Evolutionary conservation across 2,113 vertebrate genomes (phyloP).

Genomic region (Tyrannus savana): DNA sequence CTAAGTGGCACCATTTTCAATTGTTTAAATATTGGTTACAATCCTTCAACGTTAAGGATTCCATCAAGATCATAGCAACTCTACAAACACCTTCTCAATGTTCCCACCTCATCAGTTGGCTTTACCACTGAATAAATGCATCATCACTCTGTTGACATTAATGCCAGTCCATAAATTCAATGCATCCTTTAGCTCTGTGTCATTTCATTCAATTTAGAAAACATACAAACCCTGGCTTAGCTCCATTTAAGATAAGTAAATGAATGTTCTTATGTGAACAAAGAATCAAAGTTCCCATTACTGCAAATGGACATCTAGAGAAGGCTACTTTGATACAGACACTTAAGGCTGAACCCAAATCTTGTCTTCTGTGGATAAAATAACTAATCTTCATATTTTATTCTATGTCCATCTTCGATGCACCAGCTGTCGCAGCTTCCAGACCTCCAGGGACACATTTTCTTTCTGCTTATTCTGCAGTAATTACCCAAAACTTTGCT

Average conservation of each 20-base stretch:
- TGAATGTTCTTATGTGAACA: neutral
- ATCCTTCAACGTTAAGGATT: neutral
- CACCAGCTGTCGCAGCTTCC: neutral
- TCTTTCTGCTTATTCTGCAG: neutral
- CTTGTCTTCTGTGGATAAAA: neutral
- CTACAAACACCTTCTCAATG: neutral
- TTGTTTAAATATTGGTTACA: neutral
- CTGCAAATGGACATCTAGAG: neutral
- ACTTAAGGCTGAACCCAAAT: neutral
- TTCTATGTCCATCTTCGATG: neutral
- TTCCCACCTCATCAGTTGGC: neutral
- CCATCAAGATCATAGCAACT: neutral
- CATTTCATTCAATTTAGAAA: neutral
- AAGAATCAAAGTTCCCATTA: neutral
- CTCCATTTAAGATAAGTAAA: neutral
- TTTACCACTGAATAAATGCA: accelerated
- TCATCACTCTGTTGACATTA: neutral
- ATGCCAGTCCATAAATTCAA: neutral
- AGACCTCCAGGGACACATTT: neutral
- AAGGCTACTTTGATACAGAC: neutral
- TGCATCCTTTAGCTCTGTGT: neutral
- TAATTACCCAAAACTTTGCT: neutral
- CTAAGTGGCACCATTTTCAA: neutral
- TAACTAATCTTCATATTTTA: neutral
- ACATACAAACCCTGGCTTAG: neutral